These are phyloP conservation scores for Belonocnema kinseyi DNA, from an alignment of 1,140 invertebrate species.

Conservation along the genomic window DNA sequence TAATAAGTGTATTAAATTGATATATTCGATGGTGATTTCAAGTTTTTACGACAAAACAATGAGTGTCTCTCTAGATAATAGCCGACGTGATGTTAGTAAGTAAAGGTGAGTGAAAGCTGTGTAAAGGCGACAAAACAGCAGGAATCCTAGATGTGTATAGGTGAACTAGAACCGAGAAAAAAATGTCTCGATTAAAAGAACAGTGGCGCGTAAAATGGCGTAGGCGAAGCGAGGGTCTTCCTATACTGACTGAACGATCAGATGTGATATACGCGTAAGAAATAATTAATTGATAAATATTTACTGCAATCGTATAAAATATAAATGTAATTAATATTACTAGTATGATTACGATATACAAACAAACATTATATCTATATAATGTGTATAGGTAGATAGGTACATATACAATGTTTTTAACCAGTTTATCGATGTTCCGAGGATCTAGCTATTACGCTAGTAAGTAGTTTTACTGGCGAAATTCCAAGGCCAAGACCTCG, in stretches of 20 bases:
- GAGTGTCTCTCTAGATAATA: slow-evolving; percentile 57
- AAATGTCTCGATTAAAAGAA: slow-evolving; percentile 38
- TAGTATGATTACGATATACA: slow-evolving; percentile 67
- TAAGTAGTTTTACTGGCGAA: slow-evolving; percentile 3
- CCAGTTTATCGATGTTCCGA: slow-evolving; percentile 72
- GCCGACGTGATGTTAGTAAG: slow-evolving; percentile 31
- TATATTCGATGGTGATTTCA: slow-evolving; percentile 75
- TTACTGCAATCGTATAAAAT: slow-evolving; percentile 67
- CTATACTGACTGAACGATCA: slow-evolving; percentile 76
- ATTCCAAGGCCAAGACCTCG: background rate
- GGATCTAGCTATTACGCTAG: slow-evolving; percentile 55
- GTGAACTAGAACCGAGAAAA: background rate
- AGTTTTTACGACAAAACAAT: slow-evolving; percentile 70
- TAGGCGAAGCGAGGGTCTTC: slow-evolving; percentile 73
- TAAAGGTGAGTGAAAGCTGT: slow-evolving; percentile 20
- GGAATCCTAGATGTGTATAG: slow-evolving; percentile 24
- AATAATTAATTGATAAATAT: slow-evolving; percentile 68
- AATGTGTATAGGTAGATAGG: slow-evolving; percentile 71
- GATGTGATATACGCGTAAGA: slow-evolving; percentile 76
- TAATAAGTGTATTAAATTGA: slow-evolving; percentile 72
- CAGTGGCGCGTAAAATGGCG: slow-evolving; percentile 53
- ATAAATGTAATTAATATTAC: slow-evolving; percentile 65
- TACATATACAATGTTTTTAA: slow-evolving; percentile 73
- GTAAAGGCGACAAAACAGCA: background rate
- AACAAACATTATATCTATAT: slow-evolving; percentile 67